Percentiles rank a stretch among this genome's conserved stretches.
These are phyloP conservation scores for Apostichopus leukothele DNA, from an alignment of 53 echinoderm and acorn worm species.

Conservation along the genomic window DNA sequence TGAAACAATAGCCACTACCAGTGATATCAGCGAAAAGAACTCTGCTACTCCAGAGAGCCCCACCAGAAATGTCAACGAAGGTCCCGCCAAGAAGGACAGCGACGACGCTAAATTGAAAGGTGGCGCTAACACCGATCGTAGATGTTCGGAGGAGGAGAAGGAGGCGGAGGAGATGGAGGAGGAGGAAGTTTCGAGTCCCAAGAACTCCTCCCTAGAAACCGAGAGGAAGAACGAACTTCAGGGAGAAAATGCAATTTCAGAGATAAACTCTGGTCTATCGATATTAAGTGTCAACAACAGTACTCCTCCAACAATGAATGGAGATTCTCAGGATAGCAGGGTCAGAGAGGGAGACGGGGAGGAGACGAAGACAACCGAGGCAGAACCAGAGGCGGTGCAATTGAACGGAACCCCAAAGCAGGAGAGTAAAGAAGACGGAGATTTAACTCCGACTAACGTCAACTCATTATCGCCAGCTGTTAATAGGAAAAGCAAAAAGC, in stretches of 20 bases:
- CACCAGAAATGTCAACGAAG: slow-evolving; percentile 25
- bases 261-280: slow-evolving; percentile 29
- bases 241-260: slow-evolving; percentile 9
- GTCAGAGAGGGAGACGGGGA: background rate
- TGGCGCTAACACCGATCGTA: slow-evolving; percentile 14
- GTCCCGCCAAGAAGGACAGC: slow-evolving; percentile 36
- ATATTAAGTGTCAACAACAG: slow-evolving; percentile 15
- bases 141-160: background rate
- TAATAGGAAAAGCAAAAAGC: slow-evolving; percentile 11
- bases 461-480: slow-evolving; percentile 22
- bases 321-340: slow-evolving; percentile 8
- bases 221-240: background rate
- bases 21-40: slow-evolving; percentile 5
- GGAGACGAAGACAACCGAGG: background rate
- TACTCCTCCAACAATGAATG: slow-evolving; percentile 23
- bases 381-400: slow-evolving; percentile 17
- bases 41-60: slow-evolving; percentile 54
- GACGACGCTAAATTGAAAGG: slow-evolving; percentile 24
- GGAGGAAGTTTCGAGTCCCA: background rate
- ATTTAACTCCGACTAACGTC: slow-evolving; percentile 35
- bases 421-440: slow-evolving; percentile 15
- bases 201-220: background rate
- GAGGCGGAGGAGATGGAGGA: background rate
- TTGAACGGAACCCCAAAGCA: background rate
- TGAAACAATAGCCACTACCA: slow-evolving; percentile 56